Percentiles rank a stretch among this genome's conserved stretches.
Conservation (phyloP, 1,140 invertebrate species). For the Drosophila nannoptera region DNA sequence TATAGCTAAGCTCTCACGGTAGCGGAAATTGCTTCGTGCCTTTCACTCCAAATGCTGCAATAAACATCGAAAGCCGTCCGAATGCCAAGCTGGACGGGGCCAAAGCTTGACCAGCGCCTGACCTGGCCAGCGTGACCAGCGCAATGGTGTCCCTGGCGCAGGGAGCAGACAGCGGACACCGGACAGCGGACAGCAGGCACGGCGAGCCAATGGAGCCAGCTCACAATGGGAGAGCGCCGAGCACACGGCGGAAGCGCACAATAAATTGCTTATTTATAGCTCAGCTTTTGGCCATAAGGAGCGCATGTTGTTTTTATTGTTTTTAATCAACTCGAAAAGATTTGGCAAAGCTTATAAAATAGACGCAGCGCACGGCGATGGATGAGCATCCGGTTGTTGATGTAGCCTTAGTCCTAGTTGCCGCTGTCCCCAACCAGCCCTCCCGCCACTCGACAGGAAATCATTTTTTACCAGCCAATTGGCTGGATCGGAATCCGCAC, state of each 20-base stretch:
- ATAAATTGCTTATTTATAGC: conserved; percentile 78
- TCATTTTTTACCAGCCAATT: conserved; percentile 57
- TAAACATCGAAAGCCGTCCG: conserved; percentile 75
- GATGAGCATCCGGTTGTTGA: conserved; percentile 64
- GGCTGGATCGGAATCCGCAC: conserved; percentile 3
- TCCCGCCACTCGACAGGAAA: conserved; percentile 62
- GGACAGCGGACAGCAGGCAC: conserved; percentile 8
- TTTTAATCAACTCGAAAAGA: conserved; percentile 77
- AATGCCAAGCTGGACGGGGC: conserved; percentile 63
- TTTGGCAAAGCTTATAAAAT: conserved; percentile 76
- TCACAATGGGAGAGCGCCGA: conserved; percentile 56
- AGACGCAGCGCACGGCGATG: conserved; percentile 65
- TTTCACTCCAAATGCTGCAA: conserved; percentile 74
- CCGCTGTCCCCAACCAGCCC: conserved; percentile 8
- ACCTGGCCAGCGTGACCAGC: conserved; percentile 36
- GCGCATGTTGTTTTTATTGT: conserved; percentile 75
- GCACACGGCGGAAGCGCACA: conserved; percentile 74
- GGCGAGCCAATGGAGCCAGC: neutral
- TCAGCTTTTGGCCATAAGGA: conserved; percentile 74
- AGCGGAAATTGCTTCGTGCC: conserved; percentile 75
- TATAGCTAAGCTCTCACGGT: conserved; percentile 74
- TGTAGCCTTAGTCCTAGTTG: conserved; percentile 12
- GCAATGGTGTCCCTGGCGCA: conserved; percentile 29
- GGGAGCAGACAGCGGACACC: conserved; percentile 45
- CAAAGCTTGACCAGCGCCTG: conserved; percentile 17